Base-by-base conservation (phyloP, 2,797 vertebrate genomes). In the Myiotriccus ornatus region DNA sequence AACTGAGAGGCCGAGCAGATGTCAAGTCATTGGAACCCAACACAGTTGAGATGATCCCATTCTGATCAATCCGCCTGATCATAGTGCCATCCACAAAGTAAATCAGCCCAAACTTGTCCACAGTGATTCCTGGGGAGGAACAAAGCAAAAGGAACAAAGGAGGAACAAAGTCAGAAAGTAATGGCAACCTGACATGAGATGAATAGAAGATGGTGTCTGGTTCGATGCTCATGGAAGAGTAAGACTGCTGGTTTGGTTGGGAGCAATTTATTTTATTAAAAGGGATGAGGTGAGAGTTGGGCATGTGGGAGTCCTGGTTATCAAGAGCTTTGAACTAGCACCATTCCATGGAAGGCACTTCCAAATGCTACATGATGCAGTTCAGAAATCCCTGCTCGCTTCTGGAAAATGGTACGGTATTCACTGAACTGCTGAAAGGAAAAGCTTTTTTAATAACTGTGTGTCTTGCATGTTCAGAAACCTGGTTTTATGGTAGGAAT, bases 1-100 rank as follows among this genome's bases (percentile, higher is more conserved):
- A 99, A 97, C 99, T 99, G 90, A 99, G 98, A 60, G 99, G 99
- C 83, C 99, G 98, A 52, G 99, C 99, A 0, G 99, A 99, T 13
- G 99, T 99, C 94, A 99, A 97, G 96, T 99, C 99, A 50, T 99
- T 99, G 97, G 99, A 99, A 82, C 99, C 99, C 90, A 99, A 96
- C 63, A 99, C 96, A 23, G 99, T 99, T 44, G 99, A 99, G 97
- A 99, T 99, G 97, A 99, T 98, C 34, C 99, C 99, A 5, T 99
- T 99, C 97, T 99, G 99, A 96, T 99, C 99, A 49, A 99, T 98
- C 56, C 99, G 97, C 63, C 99, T 98, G 96, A 99, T 99, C 99
- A 99, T 99, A 84, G 99, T 99, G 69, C 99, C 99, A 14, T 99
- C 99, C 94, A 99, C 99, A 44, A 99, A 99, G 97, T 99, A 99